Evolutionary conservation across 1,140 invertebrate species (phyloP), one percentile per base, ranked within the genome.

Genomic region (Maconellicoccus hirsutus): DNA sequence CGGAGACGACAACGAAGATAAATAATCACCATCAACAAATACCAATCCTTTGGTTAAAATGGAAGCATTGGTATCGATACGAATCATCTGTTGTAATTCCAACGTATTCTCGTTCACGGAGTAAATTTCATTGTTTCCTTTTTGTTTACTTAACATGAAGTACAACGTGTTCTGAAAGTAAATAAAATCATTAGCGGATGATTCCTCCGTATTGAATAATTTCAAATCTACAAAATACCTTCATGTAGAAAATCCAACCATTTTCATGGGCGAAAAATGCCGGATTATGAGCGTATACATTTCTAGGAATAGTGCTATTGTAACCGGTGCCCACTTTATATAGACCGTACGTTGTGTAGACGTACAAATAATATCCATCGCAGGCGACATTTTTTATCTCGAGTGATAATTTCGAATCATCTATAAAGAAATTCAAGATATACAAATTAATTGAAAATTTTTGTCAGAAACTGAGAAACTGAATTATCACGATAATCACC

Each of bases 281-380:
- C 8, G 61, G 19, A 26, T 66, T 66, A 66, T 26, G 25, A 66
- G 85, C 79, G 78, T 94, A 94, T 39, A 95, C 80, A 79, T 92
- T 89, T 27, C 92, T 93, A 81, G 89, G 91, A 73, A 94, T 85
- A 12, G 94, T 94, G 74, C 89, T 91, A 42, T 89, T 89, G 80
- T 93, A 96, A 21, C 95, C 94, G 74, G 93, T 93, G 7, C 94
- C 94, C 75, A 98, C 87, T 83, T 97, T 96, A 33, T 91, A 83
- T 63, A 96, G 81, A 8, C 92, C 89, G 76, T 85, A 88, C 0
- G 86, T 85, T 75, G 86, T 89, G 76, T 89, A 86, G 2, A 97
- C 79, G 80, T 94, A 97, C 25, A 98, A 81, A 79, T 87, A 94
- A 74, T 87, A 86, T 23, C 95, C 94, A 82, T 97, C 94, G 77